phyloP scores from a whole-genome alignment of 2,888 invertebrate genomes.

The Microplitis manilae region DNA sequence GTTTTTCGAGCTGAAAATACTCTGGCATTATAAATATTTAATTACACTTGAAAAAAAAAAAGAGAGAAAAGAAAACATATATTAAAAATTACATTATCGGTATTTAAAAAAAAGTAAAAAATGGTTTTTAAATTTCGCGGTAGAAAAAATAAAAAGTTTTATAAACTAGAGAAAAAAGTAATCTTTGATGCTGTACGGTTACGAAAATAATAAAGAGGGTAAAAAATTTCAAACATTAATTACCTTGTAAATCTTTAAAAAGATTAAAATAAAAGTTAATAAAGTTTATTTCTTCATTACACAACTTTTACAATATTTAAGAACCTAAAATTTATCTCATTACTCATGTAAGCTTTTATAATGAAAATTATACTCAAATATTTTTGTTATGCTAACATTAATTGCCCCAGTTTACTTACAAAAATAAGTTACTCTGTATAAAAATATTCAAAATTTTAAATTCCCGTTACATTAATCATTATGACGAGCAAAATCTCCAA shows the following conservation, averaged over 20 bases:
- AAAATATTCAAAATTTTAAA: too few species aligned
- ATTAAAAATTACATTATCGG: too few species aligned
- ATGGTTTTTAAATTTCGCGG: neutral
- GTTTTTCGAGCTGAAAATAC: too few species aligned
- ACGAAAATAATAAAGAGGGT: neutral
- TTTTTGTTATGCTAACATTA: neutral
- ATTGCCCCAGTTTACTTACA: too few species aligned
- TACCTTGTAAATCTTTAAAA: neutral
- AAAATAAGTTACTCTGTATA: too few species aligned
- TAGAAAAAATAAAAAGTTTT: neutral
- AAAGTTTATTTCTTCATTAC: neutral
- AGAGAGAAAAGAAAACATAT: too few species aligned
- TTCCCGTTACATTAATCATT: too few species aligned
- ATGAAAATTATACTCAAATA: neutral
- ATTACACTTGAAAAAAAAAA: too few species aligned
- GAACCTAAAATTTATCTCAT: neutral
- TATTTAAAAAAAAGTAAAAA: neutral
- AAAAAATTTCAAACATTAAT: neutral
- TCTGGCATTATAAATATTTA: too few species aligned
- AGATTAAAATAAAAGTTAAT: neutral
- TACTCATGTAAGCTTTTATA: neutral
- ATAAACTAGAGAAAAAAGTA: neutral
- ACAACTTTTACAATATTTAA: neutral
- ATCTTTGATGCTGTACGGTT: neutral
- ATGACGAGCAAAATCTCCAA: too few species aligned